Evolutionary conservation across 30 jellyfish, hydroid and myxozoan species (phyloP), one percentile per base, ranked within the genome.

Genomic region (Euphysa ruthae): DNA sequence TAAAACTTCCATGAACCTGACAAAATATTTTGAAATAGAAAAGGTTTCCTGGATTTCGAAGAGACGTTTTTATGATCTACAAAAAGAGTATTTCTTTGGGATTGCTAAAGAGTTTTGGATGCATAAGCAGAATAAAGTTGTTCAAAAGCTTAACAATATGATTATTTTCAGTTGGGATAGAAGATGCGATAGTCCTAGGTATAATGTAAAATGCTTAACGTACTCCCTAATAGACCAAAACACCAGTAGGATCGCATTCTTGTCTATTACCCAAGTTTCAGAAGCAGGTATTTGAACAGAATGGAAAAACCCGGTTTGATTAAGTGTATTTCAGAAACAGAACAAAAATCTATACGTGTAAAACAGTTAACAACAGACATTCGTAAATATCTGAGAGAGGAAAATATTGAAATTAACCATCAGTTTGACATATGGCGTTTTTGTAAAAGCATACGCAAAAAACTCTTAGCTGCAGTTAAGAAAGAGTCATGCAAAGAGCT

Each of bases 211-310:
- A 32, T 61, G 34, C 34, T 33, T 33, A 6, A 61, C 74, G 18
- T 61, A 61, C 66, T 28, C 66, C n/a, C 5, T 24, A 8, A 61
- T 61, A 65, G 74, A 61, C 32, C 31, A 61, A 19, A 29, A 25
- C 16, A 25, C 73, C n/a, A n/a, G n/a, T n/a, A n/a, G n/a, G n/a
- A n/a, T n/a, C n/a, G n/a, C n/a, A n/a, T n/a, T n/a, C n/a, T 13
- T 29, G 34, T 19, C 74, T 19, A 29, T 61, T 4, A 25, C 34
- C n/a, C 74, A 61, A 61, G 74, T 7, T 13, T 28, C 66, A 28
- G 74, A 61, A 30, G 79, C 71, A 20, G 71, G 82, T 23, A 58
- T 33, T 69, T 78, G 10, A 31, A 69, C 35, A 28, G 78, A 32
- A 69, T 49, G 82, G 82, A 69, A 56, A 49, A 69, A 52, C 20